A percentile compares a stretch with the other conserved stretches of the same genome.
phyloP scores from a whole-genome alignment of 2,888 invertebrate genomes.

The Nephrotoma appendiculata region DNA sequence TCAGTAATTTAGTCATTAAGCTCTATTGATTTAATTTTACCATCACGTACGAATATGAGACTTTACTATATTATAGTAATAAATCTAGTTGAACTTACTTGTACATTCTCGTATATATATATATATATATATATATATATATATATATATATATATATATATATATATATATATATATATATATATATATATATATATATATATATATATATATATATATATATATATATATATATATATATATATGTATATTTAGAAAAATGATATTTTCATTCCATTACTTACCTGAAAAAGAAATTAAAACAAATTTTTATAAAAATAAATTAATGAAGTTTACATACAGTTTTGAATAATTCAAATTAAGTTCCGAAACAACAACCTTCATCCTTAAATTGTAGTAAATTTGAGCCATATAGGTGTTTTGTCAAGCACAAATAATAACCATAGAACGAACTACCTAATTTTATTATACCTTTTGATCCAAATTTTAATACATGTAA shows the following conservation, averaged over 20 bases:
- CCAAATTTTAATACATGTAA: not conserved
- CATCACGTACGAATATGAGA: not conserved
- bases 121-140: not conserved
- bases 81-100: not conserved
- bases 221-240: not conserved
- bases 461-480: not conserved
- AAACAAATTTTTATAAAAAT: not conserved
- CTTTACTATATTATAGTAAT: not conserved
- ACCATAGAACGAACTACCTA: not conserved
- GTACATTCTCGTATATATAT: not conserved
- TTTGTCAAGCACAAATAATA: not conserved
- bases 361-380: not conserved
- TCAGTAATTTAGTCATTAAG: not conserved
- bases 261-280: not conserved
- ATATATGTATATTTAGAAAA: not conserved
- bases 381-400: not conserved
- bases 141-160: not conserved
- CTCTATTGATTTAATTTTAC: not conserved
- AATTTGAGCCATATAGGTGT: not conserved
- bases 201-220: not conserved
- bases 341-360: not conserved
- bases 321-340: not conserved
- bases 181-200: not conserved
- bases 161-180: not conserved
- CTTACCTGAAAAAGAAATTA: not conserved